These are phyloP conservation scores for Capromys pilorides DNA, from an alignment of 2,797 vertebrate species.

Conservation along the genomic window DNA sequence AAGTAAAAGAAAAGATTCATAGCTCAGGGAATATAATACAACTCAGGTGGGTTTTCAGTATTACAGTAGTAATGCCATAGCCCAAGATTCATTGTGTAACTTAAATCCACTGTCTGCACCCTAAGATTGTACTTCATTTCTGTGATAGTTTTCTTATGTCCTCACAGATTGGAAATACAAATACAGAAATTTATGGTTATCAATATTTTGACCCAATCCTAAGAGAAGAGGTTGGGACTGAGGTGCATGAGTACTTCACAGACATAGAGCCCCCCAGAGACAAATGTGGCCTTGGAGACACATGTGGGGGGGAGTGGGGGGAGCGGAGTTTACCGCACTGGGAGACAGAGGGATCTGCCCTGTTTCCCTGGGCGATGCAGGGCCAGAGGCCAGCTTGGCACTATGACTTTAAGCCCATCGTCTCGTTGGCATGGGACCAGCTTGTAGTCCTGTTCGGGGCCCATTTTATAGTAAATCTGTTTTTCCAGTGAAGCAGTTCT, in stretches of 20 bases:
- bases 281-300: constrained; percentile 51
- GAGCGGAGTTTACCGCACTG: background rate
- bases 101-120: constrained; percentile 68
- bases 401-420: background rate
- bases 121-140: constrained; percentile 61
- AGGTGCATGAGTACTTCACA: constrained; percentile 57
- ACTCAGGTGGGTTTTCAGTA: constrained; percentile 42
- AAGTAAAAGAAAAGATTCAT: background rate
- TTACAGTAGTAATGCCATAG: constrained; percentile 65
- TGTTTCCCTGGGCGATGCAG: background rate
- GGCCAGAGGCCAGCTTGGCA: background rate
- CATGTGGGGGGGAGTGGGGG: constrained; percentile 12
- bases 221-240: constrained; percentile 65
- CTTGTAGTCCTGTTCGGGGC: background rate
- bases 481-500: background rate
- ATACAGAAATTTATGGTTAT: constrained; percentile 76
- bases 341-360: background rate
- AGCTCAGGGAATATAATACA: constrained; percentile 57
- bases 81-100: constrained; percentile 60
- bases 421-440: background rate
- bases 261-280: constrained; percentile 55
- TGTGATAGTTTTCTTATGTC: constrained; percentile 59
- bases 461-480: constrained; percentile 36
- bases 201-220: constrained; percentile 72
- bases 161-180: constrained; percentile 75